Evolutionary conservation across 1,140 invertebrate species (phyloP).

Genomic region (Ruditapes philippinarum): DNA sequence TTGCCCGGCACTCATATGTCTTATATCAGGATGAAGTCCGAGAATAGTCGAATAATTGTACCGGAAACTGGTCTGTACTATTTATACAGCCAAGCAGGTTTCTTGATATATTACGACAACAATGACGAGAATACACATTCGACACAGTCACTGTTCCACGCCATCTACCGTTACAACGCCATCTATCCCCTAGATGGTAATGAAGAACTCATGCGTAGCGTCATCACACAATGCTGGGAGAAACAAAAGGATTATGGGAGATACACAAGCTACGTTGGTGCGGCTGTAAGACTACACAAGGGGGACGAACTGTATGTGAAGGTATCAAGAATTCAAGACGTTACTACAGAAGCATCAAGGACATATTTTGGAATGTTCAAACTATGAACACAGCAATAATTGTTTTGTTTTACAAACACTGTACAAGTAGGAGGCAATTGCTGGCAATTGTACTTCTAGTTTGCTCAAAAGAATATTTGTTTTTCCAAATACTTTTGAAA

Average conservation of each 20-base stretch:
- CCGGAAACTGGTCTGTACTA: slow-evolving; percentile 53
- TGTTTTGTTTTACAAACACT: too few relatives aligned
- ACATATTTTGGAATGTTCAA: slow-evolving; percentile 59
- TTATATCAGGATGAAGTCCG: slow-evolving; percentile 24
- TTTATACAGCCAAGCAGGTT: slow-evolving; percentile 57
- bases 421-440: too few relatives aligned
- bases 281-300: slow-evolving; percentile 34
- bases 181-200: slow-evolving; percentile 48
- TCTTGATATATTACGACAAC: slow-evolving; percentile 39
- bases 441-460: too few relatives aligned
- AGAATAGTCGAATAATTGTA: slow-evolving; percentile 18
- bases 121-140: not conserved
- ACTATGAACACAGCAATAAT: too few relatives aligned
- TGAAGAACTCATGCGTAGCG: slow-evolving; percentile 28
- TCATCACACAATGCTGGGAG: slow-evolving; percentile 56
- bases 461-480: too few relatives aligned
- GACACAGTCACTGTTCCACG: slow-evolving; percentile 40
- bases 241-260: slow-evolving; percentile 47
- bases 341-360: not conserved
- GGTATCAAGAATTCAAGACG: not conserved
- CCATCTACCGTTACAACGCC: slow-evolving; percentile 34
- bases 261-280: slow-evolving; percentile 59
- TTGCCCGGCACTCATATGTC: slow-evolving; percentile 20
- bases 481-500: too few relatives aligned
- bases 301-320: slow-evolving; percentile 48